These are phyloP conservation scores for Plodia interpunctella DNA, from an alignment of 1,140 invertebrate genomes.

Conservation along the genomic window DNA sequence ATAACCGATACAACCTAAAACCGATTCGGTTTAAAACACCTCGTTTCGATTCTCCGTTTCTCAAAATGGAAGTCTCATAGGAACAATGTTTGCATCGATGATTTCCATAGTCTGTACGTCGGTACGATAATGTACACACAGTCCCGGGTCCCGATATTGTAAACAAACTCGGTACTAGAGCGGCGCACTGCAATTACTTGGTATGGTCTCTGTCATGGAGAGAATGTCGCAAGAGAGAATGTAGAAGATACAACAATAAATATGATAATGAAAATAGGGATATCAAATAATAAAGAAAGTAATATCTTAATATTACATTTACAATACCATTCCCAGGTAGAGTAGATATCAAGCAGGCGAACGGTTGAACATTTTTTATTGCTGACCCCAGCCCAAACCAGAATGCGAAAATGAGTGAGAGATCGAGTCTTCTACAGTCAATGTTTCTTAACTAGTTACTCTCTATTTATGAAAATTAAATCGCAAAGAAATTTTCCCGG, in stretches of 20 bases:
- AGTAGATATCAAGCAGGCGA: too few species aligned
- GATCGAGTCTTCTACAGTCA: too few species aligned
- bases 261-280: neutral
- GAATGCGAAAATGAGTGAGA: too few species aligned
- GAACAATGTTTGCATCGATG: constrained; percentile 9
- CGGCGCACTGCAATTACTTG: constrained; percentile 21
- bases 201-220: neutral
- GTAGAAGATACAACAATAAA: neutral
- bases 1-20: too few species aligned
- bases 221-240: neutral
- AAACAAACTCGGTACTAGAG: constrained; percentile 25
- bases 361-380: too few species aligned
- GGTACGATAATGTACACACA: constrained; percentile 23
- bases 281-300: too few species aligned
- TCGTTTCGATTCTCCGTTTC: neutral
- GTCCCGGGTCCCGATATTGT: constrained; percentile 19
- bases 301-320: too few species aligned
- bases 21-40: neutral
- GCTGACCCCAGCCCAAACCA: too few species aligned
- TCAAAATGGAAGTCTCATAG: neutral
- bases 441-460: too few species aligned
- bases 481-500: too few species aligned
- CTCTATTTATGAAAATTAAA: too few species aligned
- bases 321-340: too few species aligned
- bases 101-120: constrained; percentile 16